phyloP scores from a whole-genome alignment of 2,113 vertebrate genomes.

The Macrotis lagotis region DNA sequence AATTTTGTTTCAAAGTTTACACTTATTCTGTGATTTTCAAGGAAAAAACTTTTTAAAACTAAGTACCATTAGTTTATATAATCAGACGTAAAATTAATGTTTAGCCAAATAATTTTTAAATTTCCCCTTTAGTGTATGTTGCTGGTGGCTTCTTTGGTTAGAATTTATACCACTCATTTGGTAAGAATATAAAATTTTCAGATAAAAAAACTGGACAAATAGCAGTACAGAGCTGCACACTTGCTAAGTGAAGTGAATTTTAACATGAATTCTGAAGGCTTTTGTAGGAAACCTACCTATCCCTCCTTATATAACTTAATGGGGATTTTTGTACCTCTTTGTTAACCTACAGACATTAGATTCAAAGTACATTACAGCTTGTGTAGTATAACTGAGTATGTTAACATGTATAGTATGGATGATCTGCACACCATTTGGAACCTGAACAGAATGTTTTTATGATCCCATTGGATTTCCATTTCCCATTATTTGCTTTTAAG shows the following conservation, averaged over 20 bases:
- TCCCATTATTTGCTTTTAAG: constrained; percentile 63
- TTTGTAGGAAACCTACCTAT: background rate
- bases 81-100: constrained; percentile 75
- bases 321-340: background rate
- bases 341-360: constrained; percentile 37
- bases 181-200: constrained; percentile 28
- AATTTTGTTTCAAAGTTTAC: constrained; percentile 75
- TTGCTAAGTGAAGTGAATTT: background rate
- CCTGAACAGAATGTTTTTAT: constrained; percentile 57
- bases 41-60: constrained; percentile 69
- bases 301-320: background rate
- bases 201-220: background rate
- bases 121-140: constrained; percentile 67
- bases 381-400: constrained; percentile 61
- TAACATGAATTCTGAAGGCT: background rate
- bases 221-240: background rate
- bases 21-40: constrained; percentile 76
- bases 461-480: constrained; percentile 44
- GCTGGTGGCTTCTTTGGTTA: constrained; percentile 10
- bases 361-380: constrained; percentile 62
- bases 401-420: constrained; percentile 53
- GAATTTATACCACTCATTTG: constrained; percentile 15
- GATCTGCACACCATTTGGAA: constrained; percentile 48
- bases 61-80: constrained; percentile 75
- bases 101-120: constrained; percentile 78